Evolutionary conservation across 2,888 invertebrate genomes (phyloP).

Genomic region (Apamea monoglypha): DNA sequence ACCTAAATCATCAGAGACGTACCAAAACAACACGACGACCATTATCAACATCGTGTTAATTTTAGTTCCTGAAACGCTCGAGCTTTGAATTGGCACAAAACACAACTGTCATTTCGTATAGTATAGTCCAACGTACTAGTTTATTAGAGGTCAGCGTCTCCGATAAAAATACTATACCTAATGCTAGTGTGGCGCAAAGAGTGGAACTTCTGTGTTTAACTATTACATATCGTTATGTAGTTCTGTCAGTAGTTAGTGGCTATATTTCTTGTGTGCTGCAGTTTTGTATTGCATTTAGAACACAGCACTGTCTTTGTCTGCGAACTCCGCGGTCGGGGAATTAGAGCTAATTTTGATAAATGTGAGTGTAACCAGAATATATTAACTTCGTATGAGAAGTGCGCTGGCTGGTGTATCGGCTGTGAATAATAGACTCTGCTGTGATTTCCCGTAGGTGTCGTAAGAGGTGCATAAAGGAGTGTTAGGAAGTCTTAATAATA

Average conservation of each 20-base stretch:
- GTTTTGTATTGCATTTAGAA: conserved; percentile 55
- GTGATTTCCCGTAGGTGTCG: conserved; percentile 49
- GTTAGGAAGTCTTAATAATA: conserved; percentile 7
- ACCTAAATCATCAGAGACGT: no score
- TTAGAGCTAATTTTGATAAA: conserved; percentile 58
- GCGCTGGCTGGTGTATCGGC: conserved; percentile 38
- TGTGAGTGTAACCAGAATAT: conserved; percentile 33
- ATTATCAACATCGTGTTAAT: no score
- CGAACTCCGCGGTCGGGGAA: conserved; percentile 33
- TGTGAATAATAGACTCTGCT: conserved; percentile 44
- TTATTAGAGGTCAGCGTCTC: no score
- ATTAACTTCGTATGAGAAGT: conserved; percentile 34
- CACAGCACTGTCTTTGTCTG: conserved; percentile 53
- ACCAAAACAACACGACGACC: no score
- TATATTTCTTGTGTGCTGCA: conserved; percentile 53
- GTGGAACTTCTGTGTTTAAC: conserved; percentile 22
- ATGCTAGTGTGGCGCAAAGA: background rate
- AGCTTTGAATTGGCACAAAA: no score
- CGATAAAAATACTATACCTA: no score
- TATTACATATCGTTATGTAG: background rate
- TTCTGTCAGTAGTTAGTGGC: conserved; percentile 41
- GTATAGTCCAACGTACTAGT: no score
- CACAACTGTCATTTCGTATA: no score
- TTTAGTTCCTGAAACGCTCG: no score
- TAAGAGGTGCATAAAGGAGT: conserved; percentile 27